Conservation (phyloP, 2,888 invertebrate genomes). For the Sphaeridia pumilis region DNA sequence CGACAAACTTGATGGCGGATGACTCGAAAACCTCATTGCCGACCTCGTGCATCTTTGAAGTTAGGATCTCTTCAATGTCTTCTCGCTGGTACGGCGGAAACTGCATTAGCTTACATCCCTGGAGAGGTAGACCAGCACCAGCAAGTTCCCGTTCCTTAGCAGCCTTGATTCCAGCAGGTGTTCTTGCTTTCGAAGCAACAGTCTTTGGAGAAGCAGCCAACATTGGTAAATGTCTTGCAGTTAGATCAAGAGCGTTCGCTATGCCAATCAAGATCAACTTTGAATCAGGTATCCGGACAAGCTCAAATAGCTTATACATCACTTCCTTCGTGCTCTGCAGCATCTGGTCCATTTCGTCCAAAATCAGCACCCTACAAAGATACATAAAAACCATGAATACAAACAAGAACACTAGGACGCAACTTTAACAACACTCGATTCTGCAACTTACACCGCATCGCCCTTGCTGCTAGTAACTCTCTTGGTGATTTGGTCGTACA, state of each 20-base stretch:
- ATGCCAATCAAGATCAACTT: conserved; percentile 75
- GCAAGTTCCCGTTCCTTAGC: neutral
- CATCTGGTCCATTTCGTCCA: conserved; percentile 94
- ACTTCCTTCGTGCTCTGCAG: conserved; percentile 61
- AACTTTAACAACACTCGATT: too few species aligned
- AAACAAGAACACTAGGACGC: too few species aligned
- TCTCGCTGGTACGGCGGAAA: conserved; percentile 85
- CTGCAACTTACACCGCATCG: neutral
- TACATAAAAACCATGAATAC: too few species aligned
- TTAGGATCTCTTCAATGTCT: conserved; percentile 77
- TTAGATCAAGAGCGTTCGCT: conserved; percentile 90
- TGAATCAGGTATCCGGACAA: conserved; percentile 61
- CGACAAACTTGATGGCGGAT: conserved; percentile 77
- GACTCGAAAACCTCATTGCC: conserved; percentile 62
- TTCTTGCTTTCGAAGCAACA: conserved; percentile 6
- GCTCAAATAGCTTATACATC: conserved; percentile 84
- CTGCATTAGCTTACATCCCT: conserved; percentile 61
- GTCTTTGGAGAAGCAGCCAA: conserved; percentile 40
- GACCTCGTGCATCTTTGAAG: conserved; percentile 56
- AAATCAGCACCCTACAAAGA: conserved; percentile 55
- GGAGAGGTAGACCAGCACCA: neutral
- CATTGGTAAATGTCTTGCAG: conserved; percentile 75
- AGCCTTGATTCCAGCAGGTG: neutral
- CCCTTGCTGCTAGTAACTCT: neutral
- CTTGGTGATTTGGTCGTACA: conserved; percentile 41